Conservation (phyloP, 2,888 invertebrate species). For the Daptonema setosum region DNA sequence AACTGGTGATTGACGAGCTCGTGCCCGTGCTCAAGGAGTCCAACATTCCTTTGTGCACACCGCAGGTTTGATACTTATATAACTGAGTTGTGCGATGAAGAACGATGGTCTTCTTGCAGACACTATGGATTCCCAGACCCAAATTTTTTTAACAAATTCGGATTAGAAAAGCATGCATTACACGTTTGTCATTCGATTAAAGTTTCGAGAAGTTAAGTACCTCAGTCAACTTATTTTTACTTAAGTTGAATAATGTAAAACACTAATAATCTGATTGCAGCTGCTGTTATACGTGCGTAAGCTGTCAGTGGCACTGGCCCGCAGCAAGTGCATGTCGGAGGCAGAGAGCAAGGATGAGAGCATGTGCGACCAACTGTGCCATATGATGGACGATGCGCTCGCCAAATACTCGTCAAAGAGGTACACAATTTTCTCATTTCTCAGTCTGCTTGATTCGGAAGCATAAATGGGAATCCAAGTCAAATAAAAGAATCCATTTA, state of each 20-base stretch:
- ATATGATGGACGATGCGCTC: neutral
- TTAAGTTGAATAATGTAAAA: no score
- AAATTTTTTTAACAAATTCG: no score
- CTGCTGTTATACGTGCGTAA: neutral
- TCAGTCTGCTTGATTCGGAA: no score
- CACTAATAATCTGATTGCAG: no score
- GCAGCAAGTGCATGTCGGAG: neutral
- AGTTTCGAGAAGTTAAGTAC: no score
- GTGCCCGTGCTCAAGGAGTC: neutral
- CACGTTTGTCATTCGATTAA: no score
- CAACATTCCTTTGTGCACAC: neutral
- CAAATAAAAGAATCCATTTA: no score
- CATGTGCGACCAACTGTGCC: neutral
- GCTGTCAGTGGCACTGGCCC: neutral
- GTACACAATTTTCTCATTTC: neutral
- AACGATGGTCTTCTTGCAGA: no score
- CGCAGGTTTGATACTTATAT: neutral
- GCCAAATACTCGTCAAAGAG: neutral
- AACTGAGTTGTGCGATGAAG: neutral
- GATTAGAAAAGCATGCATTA: no score
- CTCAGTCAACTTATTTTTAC: no score
- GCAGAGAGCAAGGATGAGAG: neutral
- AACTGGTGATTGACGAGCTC: neutral
- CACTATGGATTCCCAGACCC: no score
- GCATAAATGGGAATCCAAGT: no score